Evolutionary conservation across 2,888 invertebrate species (phyloP), one percentile per base, ranked within the genome.

Genomic region (Cryptus armator): DNA sequence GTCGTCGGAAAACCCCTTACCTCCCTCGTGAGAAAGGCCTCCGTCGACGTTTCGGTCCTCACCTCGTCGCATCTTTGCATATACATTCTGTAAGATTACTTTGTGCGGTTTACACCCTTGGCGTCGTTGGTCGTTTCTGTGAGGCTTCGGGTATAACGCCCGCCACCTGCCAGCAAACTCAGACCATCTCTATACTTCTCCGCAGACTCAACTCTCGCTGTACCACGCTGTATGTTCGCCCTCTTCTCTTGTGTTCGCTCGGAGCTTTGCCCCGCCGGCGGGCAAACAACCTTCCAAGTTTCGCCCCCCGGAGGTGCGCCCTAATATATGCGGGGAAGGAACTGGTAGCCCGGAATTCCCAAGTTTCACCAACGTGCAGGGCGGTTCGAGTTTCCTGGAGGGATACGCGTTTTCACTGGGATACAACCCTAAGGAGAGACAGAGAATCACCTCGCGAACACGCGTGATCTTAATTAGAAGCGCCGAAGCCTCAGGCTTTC

Each of bases 61-160:
- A 71, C 82, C 82, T 79, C 53, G 89, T 89, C 76, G 89, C 93
- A 93, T 93, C 93, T 93, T 93, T 93, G 93, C 93, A 93, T 93
- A 93, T 93, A 93, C 93, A 93, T 93, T 93, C 93, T 93, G 93
- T 93, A 93, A 93, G 93, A 93, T 93, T 93, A 93, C 93, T 93
- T 93, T 93, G 91, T 90, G 92, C 92, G 93, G 93, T 93, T 93
- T 93, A 93, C 93, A 93, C 92, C 92, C 89, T 83, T 85, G 85
- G 76, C 81, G 81, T 77, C 84, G 76, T 78, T 62, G 83, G 86
- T 85, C 86, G 84, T 83, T 81, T 68, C 64, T 80, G 76, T 56
- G 59, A 78, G 53, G 76, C 75, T 79, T 37, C 46, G 16, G 24
- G 53, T 53, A 66, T 71, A 75, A 83, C 71, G 64, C 75, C 64